These are phyloP conservation scores for Molanna angustata DNA, from an alignment of 2,888 invertebrate species.

Conservation along the genomic window DNA sequence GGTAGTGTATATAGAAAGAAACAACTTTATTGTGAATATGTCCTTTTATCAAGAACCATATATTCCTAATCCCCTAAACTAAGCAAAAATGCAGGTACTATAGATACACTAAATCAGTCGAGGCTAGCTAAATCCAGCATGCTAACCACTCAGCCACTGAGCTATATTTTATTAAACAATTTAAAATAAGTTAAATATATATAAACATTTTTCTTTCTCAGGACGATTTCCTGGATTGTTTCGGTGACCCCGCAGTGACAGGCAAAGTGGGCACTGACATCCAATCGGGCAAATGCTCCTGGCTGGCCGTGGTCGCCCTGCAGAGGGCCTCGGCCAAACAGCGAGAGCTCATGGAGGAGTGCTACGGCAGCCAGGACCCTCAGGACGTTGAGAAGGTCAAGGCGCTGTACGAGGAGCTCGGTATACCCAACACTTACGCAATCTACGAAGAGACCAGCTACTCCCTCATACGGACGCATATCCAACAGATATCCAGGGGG, in stretches of 20 bases:
- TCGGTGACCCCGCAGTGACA: conserved; percentile 78
- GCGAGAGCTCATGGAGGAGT: conserved; percentile 67
- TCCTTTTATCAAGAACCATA: too few species aligned
- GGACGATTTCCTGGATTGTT: conserved; percentile 91
- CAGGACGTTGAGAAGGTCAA: conserved; percentile 68
- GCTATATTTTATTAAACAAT: too few species aligned
- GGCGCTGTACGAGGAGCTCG: conserved; percentile 73
- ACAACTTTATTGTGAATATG: too few species aligned
- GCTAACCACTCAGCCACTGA: too few species aligned
- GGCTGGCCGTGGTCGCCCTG: conserved; percentile 88
- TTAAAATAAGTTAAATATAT: not conserved
- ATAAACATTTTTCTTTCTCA: conserved; percentile 40
- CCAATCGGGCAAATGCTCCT: conserved; percentile 93
- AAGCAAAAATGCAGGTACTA: too few species aligned
- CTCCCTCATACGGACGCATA: conserved; percentile 76
- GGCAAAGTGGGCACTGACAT: conserved; percentile 94
- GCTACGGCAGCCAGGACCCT: conserved; percentile 69
- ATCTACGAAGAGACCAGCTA: conserved; percentile 82
- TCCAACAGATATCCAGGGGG: conserved; percentile 79
- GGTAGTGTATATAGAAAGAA: too few species aligned
- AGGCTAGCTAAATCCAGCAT: too few species aligned
- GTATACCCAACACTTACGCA: conserved; percentile 71
- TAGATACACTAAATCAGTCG: too few species aligned
- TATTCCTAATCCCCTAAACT: too few species aligned
- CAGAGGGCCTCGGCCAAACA: conserved; percentile 73